phyloP scores from a whole-genome alignment of 2,113 vertebrate genomes.

The Todiramphus chloris region DNA sequence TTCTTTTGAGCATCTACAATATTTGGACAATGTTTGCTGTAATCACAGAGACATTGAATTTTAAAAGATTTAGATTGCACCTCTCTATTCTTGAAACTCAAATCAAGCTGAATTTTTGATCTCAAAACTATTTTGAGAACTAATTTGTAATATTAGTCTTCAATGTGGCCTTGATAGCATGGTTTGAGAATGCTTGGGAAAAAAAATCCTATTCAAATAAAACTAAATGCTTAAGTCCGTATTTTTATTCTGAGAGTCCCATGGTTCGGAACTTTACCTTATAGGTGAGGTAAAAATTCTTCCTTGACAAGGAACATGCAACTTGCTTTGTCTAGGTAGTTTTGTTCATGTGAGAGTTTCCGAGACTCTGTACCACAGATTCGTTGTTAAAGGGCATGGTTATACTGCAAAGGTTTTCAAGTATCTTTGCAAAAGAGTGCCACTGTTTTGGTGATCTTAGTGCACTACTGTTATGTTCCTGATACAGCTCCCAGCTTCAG shows the following conservation, averaged over 20 bases:
- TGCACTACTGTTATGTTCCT: not conserved
- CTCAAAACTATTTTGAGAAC: not conserved
- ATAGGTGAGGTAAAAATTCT: not conserved
- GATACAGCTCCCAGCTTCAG: not conserved
- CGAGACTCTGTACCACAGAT: not conserved
- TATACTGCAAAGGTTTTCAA: not conserved
- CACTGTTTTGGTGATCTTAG: not conserved
- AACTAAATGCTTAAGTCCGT: fast-evolving
- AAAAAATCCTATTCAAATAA: not conserved
- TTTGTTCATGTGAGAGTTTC: not conserved
- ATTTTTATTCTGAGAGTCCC: not conserved
- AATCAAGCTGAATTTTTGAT: not conserved
- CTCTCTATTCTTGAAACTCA: not conserved
- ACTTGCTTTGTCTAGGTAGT: not conserved
- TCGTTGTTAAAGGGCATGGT: not conserved
- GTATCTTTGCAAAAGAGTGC: not conserved
- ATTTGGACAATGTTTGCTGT: not conserved
- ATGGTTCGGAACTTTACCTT: not conserved
- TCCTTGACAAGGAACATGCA: not conserved
- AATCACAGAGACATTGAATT: not conserved
- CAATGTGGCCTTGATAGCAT: not conserved
- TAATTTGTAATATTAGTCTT: not conserved
- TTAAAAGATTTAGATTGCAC: not conserved
- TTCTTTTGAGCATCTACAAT: not conserved
- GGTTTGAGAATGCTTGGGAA: not conserved